These are phyloP conservation scores for Caerostris darwini DNA, from an alignment of 1,140 invertebrate genomes.

Conservation along the genomic window DNA sequence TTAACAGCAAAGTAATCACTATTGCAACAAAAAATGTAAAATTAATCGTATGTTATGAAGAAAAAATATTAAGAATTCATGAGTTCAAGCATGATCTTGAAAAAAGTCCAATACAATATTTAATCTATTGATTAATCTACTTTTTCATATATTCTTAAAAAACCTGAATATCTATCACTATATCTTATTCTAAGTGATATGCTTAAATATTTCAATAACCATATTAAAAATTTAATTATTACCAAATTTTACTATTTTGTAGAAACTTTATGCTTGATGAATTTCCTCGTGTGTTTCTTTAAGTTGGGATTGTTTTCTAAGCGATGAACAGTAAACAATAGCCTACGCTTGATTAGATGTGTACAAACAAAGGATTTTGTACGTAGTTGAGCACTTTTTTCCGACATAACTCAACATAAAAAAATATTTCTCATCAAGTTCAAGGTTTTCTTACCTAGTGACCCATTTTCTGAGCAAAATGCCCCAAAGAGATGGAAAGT, in stretches of 20 bases:
- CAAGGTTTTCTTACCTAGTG: slow-evolving; percentile 16
- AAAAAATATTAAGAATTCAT: no score
- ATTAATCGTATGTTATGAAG: no score
- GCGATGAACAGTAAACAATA: neutral
- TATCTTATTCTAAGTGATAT: neutral
- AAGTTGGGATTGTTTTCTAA: neutral
- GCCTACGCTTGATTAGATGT: neutral
- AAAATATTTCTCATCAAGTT: neutral
- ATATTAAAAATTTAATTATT: neutral
- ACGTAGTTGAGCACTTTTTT: neutral
- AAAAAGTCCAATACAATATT: neutral
- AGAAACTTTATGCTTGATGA: neutral
- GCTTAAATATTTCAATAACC: neutral
- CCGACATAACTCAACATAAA: neutral
- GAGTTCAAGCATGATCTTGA: no score
- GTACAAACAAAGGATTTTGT: neutral
- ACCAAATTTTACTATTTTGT: neutral
- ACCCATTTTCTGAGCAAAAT: neutral
- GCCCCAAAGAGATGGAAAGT: slow-evolving; percentile 25
- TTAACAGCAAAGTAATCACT: no score
- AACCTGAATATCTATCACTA: no score
- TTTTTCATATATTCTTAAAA: no score
- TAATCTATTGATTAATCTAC: neutral
- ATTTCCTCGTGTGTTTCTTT: neutral
- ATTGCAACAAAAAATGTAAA: no score